Percentiles rank a stretch among this genome's conserved stretches.
phyloP scores from a whole-genome alignment of 2,888 invertebrate genomes.

The Pachymerium ferrugineum region DNA sequence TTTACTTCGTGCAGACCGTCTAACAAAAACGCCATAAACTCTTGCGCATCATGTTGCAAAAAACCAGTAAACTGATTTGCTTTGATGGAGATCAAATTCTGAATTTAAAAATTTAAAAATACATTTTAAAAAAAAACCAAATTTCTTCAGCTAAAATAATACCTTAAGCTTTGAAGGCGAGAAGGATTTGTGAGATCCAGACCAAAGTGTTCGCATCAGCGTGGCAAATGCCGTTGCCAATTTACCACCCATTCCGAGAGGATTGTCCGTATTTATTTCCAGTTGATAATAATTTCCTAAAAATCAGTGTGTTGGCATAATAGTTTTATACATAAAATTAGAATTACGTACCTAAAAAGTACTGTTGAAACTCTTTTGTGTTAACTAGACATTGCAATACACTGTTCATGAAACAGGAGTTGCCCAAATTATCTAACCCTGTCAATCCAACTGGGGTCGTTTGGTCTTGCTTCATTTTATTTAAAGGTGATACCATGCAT shows the following conservation, averaged over 20 bases:
- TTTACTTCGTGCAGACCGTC: conserved; percentile 48
- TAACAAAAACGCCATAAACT: conserved; percentile 52
- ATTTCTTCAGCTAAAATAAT: not conserved
- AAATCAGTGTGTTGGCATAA: not conserved
- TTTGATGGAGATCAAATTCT: conserved; percentile 50
- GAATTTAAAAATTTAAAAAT: conserved; percentile 37
- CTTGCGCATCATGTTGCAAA: conserved; percentile 55
- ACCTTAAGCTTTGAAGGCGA: conserved; percentile 52
- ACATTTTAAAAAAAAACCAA: too few relatives aligned
- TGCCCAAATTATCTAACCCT: conserved; percentile 53
- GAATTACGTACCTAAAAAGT: conserved; percentile 48
- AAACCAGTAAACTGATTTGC: conserved; percentile 52
- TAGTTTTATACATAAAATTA: not conserved
- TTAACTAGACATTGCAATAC: conserved; percentile 53
- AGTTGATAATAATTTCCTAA: conserved; percentile 44
- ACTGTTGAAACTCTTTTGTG: conserved; percentile 51
- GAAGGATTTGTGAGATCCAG: conserved; percentile 47
- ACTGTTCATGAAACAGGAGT: conserved; percentile 55
- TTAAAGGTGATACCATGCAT: conserved; percentile 46
- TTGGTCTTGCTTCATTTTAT: conserved; percentile 37
- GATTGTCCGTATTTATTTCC: conserved; percentile 52
- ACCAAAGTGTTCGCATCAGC: conserved; percentile 51
- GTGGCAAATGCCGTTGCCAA: conserved; percentile 51
- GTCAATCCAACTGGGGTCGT: conserved; percentile 46
- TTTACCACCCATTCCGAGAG: conserved; percentile 50